phyloP scores from a whole-genome alignment of 1,140 invertebrate species.

The Drosophila truncata region DNA sequence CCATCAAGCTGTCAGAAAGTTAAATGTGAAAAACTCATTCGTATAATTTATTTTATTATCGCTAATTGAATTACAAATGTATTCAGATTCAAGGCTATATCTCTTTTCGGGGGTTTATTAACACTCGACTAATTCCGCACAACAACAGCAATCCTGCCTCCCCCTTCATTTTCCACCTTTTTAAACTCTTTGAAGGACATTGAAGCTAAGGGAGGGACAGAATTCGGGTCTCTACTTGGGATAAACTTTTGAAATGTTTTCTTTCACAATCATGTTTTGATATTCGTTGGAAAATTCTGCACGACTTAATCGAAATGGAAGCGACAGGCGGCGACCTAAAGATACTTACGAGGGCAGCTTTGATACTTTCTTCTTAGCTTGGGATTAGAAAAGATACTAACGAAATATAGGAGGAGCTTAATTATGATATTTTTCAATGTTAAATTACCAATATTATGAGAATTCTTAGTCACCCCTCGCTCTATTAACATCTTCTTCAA shows the following conservation, averaged over 20 bases:
- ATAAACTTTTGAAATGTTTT: constrained; percentile 50
- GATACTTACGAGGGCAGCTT: neutral
- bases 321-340: constrained; percentile 15
- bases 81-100: constrained; percentile 17
- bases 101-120: constrained; percentile 50
- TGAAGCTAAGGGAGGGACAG: neutral
- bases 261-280: constrained; percentile 22
- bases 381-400: too few species aligned
- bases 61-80: constrained; percentile 55
- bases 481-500: too few species aligned
- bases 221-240: constrained; percentile 10
- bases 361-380: neutral
- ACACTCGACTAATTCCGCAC: constrained; percentile 62
- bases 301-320: constrained; percentile 54
- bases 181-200: constrained; percentile 14
- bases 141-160: constrained; percentile 1
- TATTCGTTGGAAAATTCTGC: constrained; percentile 55
- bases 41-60: constrained; percentile 78
- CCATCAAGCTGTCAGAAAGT: constrained; percentile 81
- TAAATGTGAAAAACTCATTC: constrained; percentile 79
- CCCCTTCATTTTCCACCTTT: constrained; percentile 8
- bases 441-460: neutral
- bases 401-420: too few species aligned
- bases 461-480: neutral
- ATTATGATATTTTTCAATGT: neutral